A percentile compares a stretch with the other conserved stretches of the same genome.
Evolutionary conservation across 2,113 vertebrate genomes (phyloP).

Genomic region (Lophius piscatorius): DNA sequence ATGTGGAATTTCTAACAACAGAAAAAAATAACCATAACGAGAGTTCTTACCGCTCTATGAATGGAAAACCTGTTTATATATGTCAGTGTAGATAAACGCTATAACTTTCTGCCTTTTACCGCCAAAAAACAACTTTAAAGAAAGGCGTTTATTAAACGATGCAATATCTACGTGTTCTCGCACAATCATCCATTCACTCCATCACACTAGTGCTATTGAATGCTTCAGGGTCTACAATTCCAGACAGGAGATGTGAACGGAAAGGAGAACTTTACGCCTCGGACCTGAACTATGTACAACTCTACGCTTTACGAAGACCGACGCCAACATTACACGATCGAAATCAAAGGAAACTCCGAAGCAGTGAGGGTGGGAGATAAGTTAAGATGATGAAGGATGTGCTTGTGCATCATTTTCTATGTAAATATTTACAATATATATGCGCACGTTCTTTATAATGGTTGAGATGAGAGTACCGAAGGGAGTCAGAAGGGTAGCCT

Average conservation of each 20-base stretch:
- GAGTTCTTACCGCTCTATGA: constrained; percentile 1
- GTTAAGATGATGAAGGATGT: background rate
- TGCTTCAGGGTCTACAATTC: constrained; percentile 30
- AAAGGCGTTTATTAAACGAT: constrained; percentile 19
- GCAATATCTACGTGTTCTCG: constrained; percentile 2
- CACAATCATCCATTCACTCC: constrained; percentile 11
- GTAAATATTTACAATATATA: constrained; percentile 39
- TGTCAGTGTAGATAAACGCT: background rate
- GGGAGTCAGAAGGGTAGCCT: constrained; percentile 16
- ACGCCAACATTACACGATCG: constrained; percentile 13
- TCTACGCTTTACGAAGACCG: background rate
- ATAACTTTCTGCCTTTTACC: background rate
- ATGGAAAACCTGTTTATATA: background rate
- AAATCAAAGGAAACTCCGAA: no score
- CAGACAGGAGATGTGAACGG: constrained; percentile 31
- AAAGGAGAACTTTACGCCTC: constrained; percentile 41
- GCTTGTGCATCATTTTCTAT: constrained; percentile 19
- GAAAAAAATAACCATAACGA: constrained; percentile 28
- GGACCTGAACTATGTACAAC: constrained; percentile 28
- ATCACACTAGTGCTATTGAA: constrained; percentile 13
- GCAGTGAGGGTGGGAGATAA: no score
- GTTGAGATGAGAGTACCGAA: constrained; percentile 17
- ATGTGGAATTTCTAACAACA: constrained; percentile 12
- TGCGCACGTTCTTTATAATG: constrained; percentile 14
- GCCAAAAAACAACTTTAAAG: constrained; percentile 6